Evolutionary conservation across 2,113 vertebrate species (phyloP), one percentile per base, ranked within the genome.

Genomic region (Pantherophis guttatus): DNA sequence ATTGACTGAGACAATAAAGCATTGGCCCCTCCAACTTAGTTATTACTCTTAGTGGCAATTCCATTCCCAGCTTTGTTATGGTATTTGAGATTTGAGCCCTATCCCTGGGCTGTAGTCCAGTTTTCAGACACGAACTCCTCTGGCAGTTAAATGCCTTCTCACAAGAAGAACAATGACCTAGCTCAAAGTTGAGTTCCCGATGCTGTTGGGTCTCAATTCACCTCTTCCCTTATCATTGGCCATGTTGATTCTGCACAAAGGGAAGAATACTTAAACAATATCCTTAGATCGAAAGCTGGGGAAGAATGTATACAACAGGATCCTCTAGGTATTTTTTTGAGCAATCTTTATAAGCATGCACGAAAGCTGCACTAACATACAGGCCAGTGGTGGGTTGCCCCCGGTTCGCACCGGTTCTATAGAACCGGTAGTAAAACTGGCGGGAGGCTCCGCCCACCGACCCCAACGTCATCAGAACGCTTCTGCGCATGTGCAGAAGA

Each of bases 1-100:
- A 94, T 86, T 91, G 24, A 87, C 87, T 94, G 6, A 91, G 92
- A 62, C 52, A 57, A 85, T 75, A 85, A 9, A 52, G 39, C 26
- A 50, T n/a, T 70, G 48, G 89, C 48, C 62, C 7, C 2, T 70
- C 7, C 50, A 52, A 29, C 1, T 21, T 50, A 29, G 26, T 65
- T 52, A 7, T 48, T 65, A 44, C 1, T 15, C 26, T 24, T 26
- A 29, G 12, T 5, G 50, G 58, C 26, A 90, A 53, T 52, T 50
- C 48, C 86, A 54, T n/a, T 54, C 50, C 29, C 24, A 87, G 48
- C 11, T 87, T 50, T 52, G 48, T 26, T 26, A 26, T 21, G 33
- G 75, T 21, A 44, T 81, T 39, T 81, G 75, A 81, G 33, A 8
- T 21, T 81, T 81, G 17, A 81, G 75, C 1, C 65, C 5, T n/a